These are phyloP conservation scores for Capitulum mitella DNA, from an alignment of 2,888 invertebrate species.

Conservation along the genomic window DNA sequence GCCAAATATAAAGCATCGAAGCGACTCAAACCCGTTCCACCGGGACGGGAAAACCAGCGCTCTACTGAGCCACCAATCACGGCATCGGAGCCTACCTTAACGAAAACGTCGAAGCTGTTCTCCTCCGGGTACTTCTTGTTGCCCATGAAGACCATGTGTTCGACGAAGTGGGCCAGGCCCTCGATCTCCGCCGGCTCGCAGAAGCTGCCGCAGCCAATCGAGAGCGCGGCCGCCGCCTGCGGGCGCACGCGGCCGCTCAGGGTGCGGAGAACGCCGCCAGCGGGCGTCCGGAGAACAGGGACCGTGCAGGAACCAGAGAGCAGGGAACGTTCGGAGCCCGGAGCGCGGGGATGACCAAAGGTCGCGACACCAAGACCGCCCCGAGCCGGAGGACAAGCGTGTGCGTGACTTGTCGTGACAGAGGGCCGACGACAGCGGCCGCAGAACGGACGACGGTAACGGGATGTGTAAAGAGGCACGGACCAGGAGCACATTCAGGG, in stretches of 20 bases:
- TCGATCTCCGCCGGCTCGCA: slow-evolving; percentile 67
- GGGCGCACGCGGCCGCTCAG: slow-evolving; percentile 26
- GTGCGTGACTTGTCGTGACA: background rate
- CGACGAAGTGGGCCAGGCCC: slow-evolving; percentile 76
- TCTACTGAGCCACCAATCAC: background rate
- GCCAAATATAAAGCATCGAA: too few relatives aligned
- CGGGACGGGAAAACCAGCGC: background rate
- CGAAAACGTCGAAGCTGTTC: slow-evolving; percentile 72
- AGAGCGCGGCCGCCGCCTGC: slow-evolving; percentile 65
- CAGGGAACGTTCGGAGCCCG: background rate
- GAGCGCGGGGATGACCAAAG: background rate
- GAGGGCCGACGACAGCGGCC: background rate
- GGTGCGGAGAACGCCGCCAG: background rate
- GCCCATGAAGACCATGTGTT: slow-evolving; percentile 94
- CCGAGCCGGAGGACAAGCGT: background rate
- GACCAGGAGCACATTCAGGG: too few relatives aligned
- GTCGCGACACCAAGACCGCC: slow-evolving; percentile 5
- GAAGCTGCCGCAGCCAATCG: slow-evolving; percentile 68
- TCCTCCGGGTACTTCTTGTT: slow-evolving; percentile 79
- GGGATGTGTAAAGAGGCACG: too few relatives aligned
- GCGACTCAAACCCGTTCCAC: too few relatives aligned
- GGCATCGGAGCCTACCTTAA: slow-evolving; percentile 53
- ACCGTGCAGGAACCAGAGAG: background rate
- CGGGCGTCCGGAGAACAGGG: background rate
- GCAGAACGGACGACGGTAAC: too few relatives aligned